Evolutionary conservation across 2,888 invertebrate genomes (phyloP), one percentile per base, ranked within the genome.

Genomic region (Chloroclystis v-ata): DNA sequence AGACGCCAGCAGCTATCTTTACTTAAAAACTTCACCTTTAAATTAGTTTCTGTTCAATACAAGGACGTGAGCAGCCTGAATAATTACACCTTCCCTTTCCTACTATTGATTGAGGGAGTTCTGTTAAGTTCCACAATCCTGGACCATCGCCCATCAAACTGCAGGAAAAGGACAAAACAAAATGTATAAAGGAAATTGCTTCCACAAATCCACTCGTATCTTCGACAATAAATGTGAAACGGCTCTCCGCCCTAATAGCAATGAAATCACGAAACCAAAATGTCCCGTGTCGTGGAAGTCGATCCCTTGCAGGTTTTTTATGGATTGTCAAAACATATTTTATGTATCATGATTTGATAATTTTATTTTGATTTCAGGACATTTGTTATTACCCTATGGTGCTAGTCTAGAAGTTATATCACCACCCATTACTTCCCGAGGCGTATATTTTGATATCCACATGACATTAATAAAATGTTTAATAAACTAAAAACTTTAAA

Each of bases 171-270:
- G 85, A 87, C 86, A 86, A 85, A 86, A 86, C 87, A 86, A 87
- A 87, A 87, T 85, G 85, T 85, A 87, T 86, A 87, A 83, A 86
- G 87, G 85, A 87, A 86, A 87, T 87, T 86, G 87, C 85, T 85
- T 86, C 84, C 85, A 86, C 87, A 86, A 87, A 87, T 87, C 85
- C 83, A 87, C 83, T 87, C 84, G 82, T 87, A 86, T 87, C 87
- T 86, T 78, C 78, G 78, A 81, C 87, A 86, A 85, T 87, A 87
- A 86, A 87, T 77, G 84, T 82, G 74, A 69, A 81, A 75, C 77
- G 79, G 80, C 69, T 69, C 75, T 72, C 78, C 80, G 72, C 84
- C 83, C 84, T 87, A 85, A 86, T 86, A 84, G 86, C 85, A 86
- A 87, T 85, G 84, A 83, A 86, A 86, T 87, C 86, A 86, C 82